Evolutionary conservation across 2,888 invertebrate species (phyloP), one percentile per base, ranked within the genome.

Genomic region (Tipula vernalis): DNA sequence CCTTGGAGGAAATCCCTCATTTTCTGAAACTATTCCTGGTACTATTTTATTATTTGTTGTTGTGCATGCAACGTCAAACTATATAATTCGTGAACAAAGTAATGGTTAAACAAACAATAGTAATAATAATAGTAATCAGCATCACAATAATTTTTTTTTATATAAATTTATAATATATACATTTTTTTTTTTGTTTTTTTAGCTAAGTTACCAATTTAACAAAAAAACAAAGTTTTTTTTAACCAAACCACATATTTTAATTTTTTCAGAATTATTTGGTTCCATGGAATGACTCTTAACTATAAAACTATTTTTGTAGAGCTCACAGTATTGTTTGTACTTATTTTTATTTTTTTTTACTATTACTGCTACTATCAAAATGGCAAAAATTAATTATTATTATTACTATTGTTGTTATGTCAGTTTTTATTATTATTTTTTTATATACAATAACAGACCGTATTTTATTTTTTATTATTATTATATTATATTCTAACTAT

Each of bases 221-320:
- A 57, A 57, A 47, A 83, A 83, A 83, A 28, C 28, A 28, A 28
- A 83, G 83, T 36, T 83, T 28, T 39, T 36, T 83, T 83, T 83
- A 36, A 57, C 51, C 51, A 83, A 83, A 83, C 83, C 36, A 39
- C 41, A 41, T 85, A 15, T 85, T 85, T 85, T 13, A 85, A 36
- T 84, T 85, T 39, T 85, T 85, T 85, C 85, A 85, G 85, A 85
- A 85, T 41, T 85, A 85, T 39, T 85, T 85, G 85, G 85, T 85
- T 39, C 85, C 36, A 36, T 85, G 85, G 85, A 85, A 41, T 85
- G 85, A 85, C 41, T 85, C 85, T 39, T 85, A 85, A 83, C 36
- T 39, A 36, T 83, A 83, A 83, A 83, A 83, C 36, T 36, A 83
- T 83, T 36, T 36, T 57, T 57, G 51, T 57, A 57, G 51, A 57